A percentile compares a stretch with the other conserved stretches of the same genome.
Evolutionary conservation across 2,888 invertebrate species (phyloP).

Genomic region (Atherix ibis): DNA sequence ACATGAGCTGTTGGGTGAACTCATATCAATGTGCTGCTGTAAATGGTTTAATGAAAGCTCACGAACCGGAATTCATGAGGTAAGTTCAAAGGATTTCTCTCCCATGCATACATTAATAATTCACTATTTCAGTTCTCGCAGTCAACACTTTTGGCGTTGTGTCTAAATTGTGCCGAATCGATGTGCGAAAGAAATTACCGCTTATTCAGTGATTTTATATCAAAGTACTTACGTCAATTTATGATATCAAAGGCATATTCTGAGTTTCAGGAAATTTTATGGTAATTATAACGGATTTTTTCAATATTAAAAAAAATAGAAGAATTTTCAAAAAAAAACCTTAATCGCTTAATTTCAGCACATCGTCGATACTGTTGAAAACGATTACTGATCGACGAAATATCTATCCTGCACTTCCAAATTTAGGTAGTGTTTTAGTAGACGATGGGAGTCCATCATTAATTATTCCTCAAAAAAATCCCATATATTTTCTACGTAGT

Average conservation of each 20-base stretch:
- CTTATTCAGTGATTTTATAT: constrained; percentile 19
- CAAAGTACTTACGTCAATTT: constrained; percentile 23
- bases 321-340: too few species aligned
- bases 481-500: constrained; percentile 22
- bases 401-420: constrained; percentile 24
- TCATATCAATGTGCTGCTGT: constrained; percentile 25
- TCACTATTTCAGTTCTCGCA: constrained; percentile 23
- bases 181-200: constrained; percentile 16
- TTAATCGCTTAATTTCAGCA: too few species aligned
- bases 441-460: constrained; percentile 22
- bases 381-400: constrained; percentile 21
- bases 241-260: constrained; percentile 20
- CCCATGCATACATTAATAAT: constrained; percentile 1
- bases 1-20: constrained; percentile 17
- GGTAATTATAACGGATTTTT: constrained; percentile 14
- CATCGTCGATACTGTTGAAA: constrained; percentile 19
- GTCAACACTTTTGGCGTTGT: constrained; percentile 23
- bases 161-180: constrained; percentile 23
- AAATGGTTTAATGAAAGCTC: constrained; percentile 27
- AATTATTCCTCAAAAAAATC: constrained; percentile 24
- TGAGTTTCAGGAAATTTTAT: constrained; percentile 17
- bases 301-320: too few species aligned
- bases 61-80: constrained; percentile 21
- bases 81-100: constrained; percentile 11
- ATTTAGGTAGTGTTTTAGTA: constrained; percentile 25